phyloP scores from a whole-genome alignment of 2,888 invertebrate genomes.

The Mesorhabditis sp. region DNA sequence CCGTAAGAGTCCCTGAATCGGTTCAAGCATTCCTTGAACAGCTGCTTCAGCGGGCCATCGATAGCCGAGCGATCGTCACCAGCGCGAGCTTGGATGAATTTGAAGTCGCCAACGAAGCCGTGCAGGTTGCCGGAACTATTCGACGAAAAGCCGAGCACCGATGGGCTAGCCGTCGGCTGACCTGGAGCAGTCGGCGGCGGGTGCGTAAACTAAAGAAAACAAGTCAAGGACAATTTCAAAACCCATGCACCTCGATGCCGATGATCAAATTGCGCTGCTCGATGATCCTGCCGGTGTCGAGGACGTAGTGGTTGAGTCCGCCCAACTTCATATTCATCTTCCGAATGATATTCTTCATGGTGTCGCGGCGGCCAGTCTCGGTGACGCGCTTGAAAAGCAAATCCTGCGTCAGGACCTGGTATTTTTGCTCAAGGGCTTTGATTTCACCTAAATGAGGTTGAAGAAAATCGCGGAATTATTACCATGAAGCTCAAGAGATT shows the following conservation, averaged over 20 bases:
- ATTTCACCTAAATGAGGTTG: neutral
- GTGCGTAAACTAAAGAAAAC: neutral
- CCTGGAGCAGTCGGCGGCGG: neutral
- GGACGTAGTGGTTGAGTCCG: conserved; percentile 17
- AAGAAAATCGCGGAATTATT: neutral
- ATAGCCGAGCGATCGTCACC: conserved; percentile 7
- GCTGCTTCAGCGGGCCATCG: conserved; percentile 10
- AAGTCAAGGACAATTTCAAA: neutral
- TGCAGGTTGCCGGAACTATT: conserved; percentile 20
- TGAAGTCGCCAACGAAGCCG: conserved; percentile 25
- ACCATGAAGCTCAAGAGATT: neutral
- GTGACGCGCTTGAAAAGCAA: neutral
- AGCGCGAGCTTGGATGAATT: conserved; percentile 14
- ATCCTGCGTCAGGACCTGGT: conserved; percentile 19
- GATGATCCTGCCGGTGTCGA: conserved; percentile 9
- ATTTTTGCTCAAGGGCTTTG: conserved; percentile 20
- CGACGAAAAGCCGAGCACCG: conserved; percentile 22
- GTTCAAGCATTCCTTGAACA: conserved; percentile 12
- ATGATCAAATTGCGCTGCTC: conserved; percentile 7
- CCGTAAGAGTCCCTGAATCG: neutral
- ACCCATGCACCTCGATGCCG: neutral
- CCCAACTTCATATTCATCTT: conserved; percentile 15
- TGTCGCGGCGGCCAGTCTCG: conserved; percentile 5
- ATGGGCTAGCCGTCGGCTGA: conserved; percentile 5
- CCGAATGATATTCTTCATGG: conserved; percentile 14